These are phyloP conservation scores for Omphaloscelis lunosa DNA, from an alignment of 2,888 invertebrate genomes.

Conservation along the genomic window DNA sequence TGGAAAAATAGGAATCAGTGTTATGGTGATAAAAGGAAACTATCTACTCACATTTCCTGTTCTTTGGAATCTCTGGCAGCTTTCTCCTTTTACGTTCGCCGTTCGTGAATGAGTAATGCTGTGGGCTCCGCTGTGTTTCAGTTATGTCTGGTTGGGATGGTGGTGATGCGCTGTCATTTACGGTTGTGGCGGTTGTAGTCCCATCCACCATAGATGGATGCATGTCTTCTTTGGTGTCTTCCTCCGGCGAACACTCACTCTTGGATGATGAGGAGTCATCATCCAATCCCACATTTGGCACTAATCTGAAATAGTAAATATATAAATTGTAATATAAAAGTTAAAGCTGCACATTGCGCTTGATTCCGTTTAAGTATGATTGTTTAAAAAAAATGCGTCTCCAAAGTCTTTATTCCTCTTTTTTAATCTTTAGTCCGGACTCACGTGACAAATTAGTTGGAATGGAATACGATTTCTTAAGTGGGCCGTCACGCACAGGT, in stretches of 20 bases:
- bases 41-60: slow-evolving; percentile 94
- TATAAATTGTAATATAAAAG: neutral
- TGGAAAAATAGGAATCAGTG: neutral
- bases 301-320: slow-evolving; percentile 91
- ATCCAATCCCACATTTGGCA: slow-evolving; percentile 95
- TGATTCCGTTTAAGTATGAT: neutral
- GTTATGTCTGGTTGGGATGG: slow-evolving; percentile 78
- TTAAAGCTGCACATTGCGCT: neutral
- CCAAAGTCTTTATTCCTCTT: slow-evolving; percentile 45
- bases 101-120: slow-evolving; percentile 82
- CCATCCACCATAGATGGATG: slow-evolving; percentile 90
- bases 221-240: slow-evolving; percentile 81
- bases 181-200: slow-evolving; percentile 75
- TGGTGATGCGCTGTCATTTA: slow-evolving; percentile 74
- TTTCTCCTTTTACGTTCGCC: slow-evolving; percentile 94
- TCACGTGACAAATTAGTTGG: slow-evolving; percentile 70
- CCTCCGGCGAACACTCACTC: slow-evolving; percentile 93
- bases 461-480: slow-evolving; percentile 46
- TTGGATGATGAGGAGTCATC: slow-evolving; percentile 96
- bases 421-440: slow-evolving; percentile 39
- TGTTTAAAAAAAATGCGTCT: slow-evolving; percentile 21
- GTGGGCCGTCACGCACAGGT: neutral
- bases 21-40: neutral
- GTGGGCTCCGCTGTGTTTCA: slow-evolving; percentile 82
- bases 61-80: slow-evolving; percentile 97